Conservation (phyloP, 2,797 vertebrate species). For the Gephyroberyx darwinii region DNA sequence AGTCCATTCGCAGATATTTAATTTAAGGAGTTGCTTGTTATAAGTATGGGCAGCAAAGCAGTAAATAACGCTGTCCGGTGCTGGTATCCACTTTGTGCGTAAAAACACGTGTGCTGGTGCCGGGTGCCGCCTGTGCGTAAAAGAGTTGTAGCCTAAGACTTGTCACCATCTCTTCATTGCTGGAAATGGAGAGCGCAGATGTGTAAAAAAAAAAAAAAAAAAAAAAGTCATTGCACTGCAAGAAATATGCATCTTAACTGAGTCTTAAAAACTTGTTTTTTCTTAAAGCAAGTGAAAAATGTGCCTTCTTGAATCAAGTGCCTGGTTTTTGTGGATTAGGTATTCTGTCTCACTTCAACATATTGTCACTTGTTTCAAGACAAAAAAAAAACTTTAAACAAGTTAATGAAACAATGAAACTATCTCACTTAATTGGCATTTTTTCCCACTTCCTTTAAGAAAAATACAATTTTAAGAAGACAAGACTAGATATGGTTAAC, state of each 20-base stretch:
- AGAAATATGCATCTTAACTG: constrained; percentile 4
- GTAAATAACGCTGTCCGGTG: constrained; percentile 12
- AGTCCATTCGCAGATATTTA: neutral
- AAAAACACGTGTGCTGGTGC: constrained; percentile 74
- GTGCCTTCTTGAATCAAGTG: neutral
- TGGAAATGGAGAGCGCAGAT: constrained; percentile 26
- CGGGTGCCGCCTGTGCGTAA: constrained; percentile 41
- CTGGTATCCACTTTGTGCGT: constrained; percentile 55
- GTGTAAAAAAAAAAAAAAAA: neutral
- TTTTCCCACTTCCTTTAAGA: constrained; percentile 14
- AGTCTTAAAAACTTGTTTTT: neutral
- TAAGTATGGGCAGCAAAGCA: neutral
- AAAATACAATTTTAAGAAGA: constrained; percentile 19
- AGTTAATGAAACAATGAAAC: constrained; percentile 3
- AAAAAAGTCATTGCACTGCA: constrained; percentile 17
- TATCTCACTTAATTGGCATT: neutral
- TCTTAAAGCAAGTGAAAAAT: neutral
- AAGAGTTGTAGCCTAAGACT: constrained; percentile 49
- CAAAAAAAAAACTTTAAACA: constrained; percentile 6
- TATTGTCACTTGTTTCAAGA: neutral
- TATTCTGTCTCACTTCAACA: neutral
- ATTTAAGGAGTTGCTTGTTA: neutral
- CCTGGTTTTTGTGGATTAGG: neutral
- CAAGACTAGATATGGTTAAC: constrained; percentile 2
- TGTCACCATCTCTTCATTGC: constrained; percentile 21